Base-by-base conservation (phyloP, 2,113 vertebrate species). In the Dromaius novaehollandiae region DNA sequence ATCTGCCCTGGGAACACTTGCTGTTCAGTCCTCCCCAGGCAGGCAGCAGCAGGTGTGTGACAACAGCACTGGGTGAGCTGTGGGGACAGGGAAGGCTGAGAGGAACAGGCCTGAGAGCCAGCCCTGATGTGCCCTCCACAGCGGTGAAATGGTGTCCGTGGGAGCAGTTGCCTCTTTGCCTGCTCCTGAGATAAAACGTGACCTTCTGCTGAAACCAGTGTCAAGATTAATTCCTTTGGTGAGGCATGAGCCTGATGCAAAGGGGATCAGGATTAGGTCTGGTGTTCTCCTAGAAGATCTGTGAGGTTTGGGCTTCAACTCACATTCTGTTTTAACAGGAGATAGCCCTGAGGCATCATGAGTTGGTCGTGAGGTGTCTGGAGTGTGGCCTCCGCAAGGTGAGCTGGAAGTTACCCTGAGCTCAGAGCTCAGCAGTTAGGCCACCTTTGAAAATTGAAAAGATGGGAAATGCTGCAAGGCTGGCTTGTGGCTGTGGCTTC, bases 61-160 rank as follows among this genome's bases (percentile, higher is more conserved):
- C 55, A 38, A 17, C 11, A 30, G 55, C 2, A 2, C 69, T 36
- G 89, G 81, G n/a, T 0, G 9, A 65, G 74, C n/a, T 44, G n/a
- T 0, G 3, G 86, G 56, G 80, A 71, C 13, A 1, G 79, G 55
- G 56, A 16, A 51, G 91, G 74, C 15, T 25, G 50, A 25, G 51
- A 24, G 22, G 51, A 22, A 9, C 51, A 53, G 51, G 51, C 53
- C 15, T 25, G 44, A 56, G 26, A 56, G 55, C 26, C 55, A 56
- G 28, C 26, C 26, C 55, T 30, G 14, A 56, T 56, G 55, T 56
- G 55, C 55, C 64, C 66, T 7, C 20, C 1, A 0, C 34, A 15
- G 56, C 42, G 0, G 1, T 50, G 58, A 50, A 46, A 2, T 0
- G 26, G 7, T 5, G n/a, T 14, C 0, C 0, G 21, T 30, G 66